Conservation (phyloP, 1,140 invertebrate species). For the Hirudo medicinalis region DNA sequence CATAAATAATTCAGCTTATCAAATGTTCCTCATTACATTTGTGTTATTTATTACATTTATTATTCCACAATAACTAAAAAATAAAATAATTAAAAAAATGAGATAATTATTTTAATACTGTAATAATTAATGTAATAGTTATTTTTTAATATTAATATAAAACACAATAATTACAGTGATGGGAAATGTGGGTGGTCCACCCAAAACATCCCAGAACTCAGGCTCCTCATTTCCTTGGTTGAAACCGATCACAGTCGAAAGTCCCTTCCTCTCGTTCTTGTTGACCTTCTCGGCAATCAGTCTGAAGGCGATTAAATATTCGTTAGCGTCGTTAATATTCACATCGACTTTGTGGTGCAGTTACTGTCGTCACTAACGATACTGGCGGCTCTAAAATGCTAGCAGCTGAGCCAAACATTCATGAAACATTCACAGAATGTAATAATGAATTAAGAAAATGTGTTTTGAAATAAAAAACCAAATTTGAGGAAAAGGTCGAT, state of each 20-base stretch:
- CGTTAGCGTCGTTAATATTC: not conserved
- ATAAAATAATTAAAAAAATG: no score
- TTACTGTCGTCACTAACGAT: no score
- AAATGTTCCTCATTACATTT: no score
- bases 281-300: conserved; percentile 96
- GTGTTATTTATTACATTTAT: no score
- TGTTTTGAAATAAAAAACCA: no score
- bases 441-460: no score
- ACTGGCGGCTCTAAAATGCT: no score
- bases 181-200: not conserved
- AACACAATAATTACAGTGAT: not conserved
- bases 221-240: conserved; percentile 63
- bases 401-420: no score
- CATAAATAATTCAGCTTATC: not conserved
- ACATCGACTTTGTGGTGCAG: not conserved
- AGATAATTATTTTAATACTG: no score
- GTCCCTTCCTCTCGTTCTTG: conserved; percentile 93
- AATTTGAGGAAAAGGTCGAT: no score
- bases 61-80: not conserved
- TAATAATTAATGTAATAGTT: not conserved
- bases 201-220: conserved; percentile 61
- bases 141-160: not conserved
- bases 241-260: conserved; percentile 75
- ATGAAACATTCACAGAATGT: no score
- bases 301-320: conserved; percentile 37